These are phyloP conservation scores for Diabrotica undecimpunctata DNA, from an alignment of 1,140 invertebrate species.

Conservation along the genomic window DNA sequence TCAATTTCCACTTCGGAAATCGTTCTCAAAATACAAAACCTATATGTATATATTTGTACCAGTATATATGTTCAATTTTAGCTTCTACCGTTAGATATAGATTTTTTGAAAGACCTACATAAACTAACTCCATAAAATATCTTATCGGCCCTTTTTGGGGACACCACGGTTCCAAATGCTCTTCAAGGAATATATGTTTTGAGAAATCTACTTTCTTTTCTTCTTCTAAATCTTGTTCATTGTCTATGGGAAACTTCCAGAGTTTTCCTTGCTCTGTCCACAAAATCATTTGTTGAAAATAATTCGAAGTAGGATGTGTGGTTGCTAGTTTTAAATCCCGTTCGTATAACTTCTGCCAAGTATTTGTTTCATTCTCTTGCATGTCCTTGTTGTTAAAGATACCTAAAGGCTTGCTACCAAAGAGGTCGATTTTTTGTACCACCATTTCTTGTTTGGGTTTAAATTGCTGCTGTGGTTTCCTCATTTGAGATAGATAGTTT, in stretches of 20 bases:
- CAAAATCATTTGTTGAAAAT: conserved; percentile 87
- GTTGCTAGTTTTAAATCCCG: conserved; percentile 62
- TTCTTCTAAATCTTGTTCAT: conserved; percentile 85
- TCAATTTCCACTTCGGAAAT: too few species aligned
- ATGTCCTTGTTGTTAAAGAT: conserved; percentile 55
- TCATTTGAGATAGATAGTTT: too few species aligned
- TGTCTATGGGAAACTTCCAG: conserved; percentile 97
- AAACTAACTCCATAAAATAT: conserved; percentile 97
- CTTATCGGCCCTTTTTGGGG: conserved; percentile 83
- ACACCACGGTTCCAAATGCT: conserved; percentile 82
- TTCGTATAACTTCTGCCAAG: conserved; percentile 65
- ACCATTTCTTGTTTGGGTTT: too few species aligned
- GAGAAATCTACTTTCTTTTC: conserved; percentile 80
- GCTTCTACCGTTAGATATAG: conserved; percentile 82
- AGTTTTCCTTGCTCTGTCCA: conserved; percentile 94
- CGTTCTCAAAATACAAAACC: too few species aligned
- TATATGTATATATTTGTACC: too few species aligned
- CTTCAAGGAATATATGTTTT: conserved; percentile 91
- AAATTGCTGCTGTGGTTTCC: too few species aligned
- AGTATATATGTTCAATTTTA: conserved; percentile 86
- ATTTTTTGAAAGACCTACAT: conserved; percentile 91
- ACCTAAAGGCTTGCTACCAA: conserved; percentile 54
- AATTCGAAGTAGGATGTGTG: conserved; percentile 75
- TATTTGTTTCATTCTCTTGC: conserved; percentile 52
- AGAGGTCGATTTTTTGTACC: conserved; percentile 52